These are phyloP conservation scores for Philereme transversata DNA, from an alignment of 2,888 invertebrate species.

Conservation along the genomic window DNA sequence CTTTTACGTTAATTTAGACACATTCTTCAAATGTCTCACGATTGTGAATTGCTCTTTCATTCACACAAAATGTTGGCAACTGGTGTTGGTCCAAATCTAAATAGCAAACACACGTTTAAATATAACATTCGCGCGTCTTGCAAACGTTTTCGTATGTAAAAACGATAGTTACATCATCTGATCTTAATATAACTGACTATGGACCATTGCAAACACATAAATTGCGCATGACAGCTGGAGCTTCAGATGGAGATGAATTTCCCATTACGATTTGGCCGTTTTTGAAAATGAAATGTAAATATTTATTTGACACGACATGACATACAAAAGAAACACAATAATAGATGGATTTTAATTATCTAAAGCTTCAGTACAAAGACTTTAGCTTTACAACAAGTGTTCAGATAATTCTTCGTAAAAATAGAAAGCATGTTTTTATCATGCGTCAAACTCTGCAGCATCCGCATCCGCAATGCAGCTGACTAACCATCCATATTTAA, in stretches of 20 bases:
- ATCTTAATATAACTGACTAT: conserved; percentile 44
- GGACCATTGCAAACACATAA: conserved; percentile 47
- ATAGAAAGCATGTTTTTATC: no score
- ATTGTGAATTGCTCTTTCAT: conserved; percentile 31
- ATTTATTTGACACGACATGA: no score
- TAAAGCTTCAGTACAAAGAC: no score
- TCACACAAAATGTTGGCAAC: conserved; percentile 37
- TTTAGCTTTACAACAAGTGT: no score
- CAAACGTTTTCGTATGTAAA: conserved; percentile 39
- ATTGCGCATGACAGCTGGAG: conserved; percentile 32
- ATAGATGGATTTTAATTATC: no score
- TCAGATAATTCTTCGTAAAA: no score
- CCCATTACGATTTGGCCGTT: conserved; percentile 13
- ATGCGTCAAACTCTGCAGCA: conserved; percentile 22
- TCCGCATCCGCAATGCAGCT: conserved; percentile 27
- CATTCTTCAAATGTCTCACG: conserved; percentile 22
- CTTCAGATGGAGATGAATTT: conserved; percentile 14
- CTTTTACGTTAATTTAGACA: conserved; percentile 25
- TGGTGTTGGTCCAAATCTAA: conserved; percentile 26
- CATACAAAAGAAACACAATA: no score
- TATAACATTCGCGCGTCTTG: conserved; percentile 41
- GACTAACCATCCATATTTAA: conserved; percentile 22
- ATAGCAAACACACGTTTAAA: conserved; percentile 37
- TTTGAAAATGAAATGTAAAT: neutral
- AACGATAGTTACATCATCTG: conserved; percentile 48